Evolutionary conservation across 2,797 vertebrate species (phyloP).

Genomic region (Pseudopleuronectes americanus): DNA sequence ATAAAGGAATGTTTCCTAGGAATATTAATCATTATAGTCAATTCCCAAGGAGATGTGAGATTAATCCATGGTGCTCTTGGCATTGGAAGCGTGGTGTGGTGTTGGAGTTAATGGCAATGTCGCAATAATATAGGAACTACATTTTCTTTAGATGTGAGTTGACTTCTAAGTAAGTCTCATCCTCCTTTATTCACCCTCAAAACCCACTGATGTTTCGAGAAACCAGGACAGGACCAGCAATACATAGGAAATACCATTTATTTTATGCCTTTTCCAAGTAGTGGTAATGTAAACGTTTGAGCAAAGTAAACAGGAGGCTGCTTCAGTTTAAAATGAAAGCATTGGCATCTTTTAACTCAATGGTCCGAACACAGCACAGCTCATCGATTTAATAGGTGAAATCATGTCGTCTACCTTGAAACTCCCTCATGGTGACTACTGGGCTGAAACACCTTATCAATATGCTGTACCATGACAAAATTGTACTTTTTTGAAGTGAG

Average conservation of each 20-base stretch:
- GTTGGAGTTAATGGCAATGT: slow-evolving; percentile 16
- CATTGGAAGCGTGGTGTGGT: slow-evolving; percentile 1
- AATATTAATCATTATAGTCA: slow-evolving; percentile 75
- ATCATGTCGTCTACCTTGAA: slow-evolving; percentile 48
- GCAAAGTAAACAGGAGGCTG: background rate
- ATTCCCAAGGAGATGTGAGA: slow-evolving; percentile 56
- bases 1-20: slow-evolving; percentile 73
- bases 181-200: slow-evolving; percentile 9
- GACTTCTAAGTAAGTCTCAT: background rate
- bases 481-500: slow-evolving; percentile 27
- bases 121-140: background rate
- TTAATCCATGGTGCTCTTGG: slow-evolving; percentile 35
- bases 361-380: slow-evolving; percentile 37
- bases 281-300: background rate
- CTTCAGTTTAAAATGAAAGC: slow-evolving; percentile 32
- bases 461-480: slow-evolving; percentile 16
- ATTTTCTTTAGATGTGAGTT: background rate
- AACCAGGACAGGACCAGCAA: background rate
- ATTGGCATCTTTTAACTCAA: slow-evolving; percentile 47
- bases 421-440: slow-evolving; percentile 36
- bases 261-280: slow-evolving; percentile 2
- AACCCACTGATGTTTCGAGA: slow-evolving; percentile 4
- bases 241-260: slow-evolving; percentile 2
- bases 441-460: slow-evolving; percentile 28
- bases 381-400: slow-evolving; percentile 59